A percentile compares a stretch with the other conserved stretches of the same genome.
Evolutionary conservation across 2,797 vertebrate species (phyloP).

Genomic region (Poeciliopsis paucimaculata): DNA sequence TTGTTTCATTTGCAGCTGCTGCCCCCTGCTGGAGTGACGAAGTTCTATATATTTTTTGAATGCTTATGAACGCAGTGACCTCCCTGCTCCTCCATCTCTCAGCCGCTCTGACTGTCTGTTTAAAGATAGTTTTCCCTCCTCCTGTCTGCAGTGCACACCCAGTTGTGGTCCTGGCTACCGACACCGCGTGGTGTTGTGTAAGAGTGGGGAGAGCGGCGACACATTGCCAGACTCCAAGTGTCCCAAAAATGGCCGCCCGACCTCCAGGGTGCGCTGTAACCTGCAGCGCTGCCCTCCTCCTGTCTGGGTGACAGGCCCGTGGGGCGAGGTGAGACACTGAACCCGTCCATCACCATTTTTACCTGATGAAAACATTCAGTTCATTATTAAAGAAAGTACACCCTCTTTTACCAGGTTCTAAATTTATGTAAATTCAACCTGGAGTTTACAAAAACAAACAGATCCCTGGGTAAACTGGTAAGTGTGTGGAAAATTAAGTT

Average conservation of each 20-base stretch:
- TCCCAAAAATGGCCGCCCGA: constrained; percentile 85
- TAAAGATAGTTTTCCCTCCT: neutral
- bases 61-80: constrained; percentile 55
- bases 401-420: neutral
- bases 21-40: constrained; percentile 61
- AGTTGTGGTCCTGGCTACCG: constrained; percentile 94
- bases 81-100: constrained; percentile 16
- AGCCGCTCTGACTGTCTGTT: constrained; percentile 25
- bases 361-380: neutral
- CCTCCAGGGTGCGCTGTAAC: constrained; percentile 94
- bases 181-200: constrained; percentile 92
- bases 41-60: constrained; percentile 8
- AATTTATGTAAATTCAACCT: neutral
- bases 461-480: neutral
- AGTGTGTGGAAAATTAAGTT: neutral
- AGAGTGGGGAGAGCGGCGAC: constrained; percentile 88
- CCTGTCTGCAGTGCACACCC: constrained; percentile 87
- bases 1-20: constrained; percentile 34
- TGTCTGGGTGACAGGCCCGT: constrained; percentile 92
- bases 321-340: constrained; percentile 88
- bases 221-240: constrained; percentile 87
- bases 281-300: constrained; percentile 93
- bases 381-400: neutral
- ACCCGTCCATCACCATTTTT: neutral
- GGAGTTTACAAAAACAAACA: neutral